These are phyloP conservation scores for Armadillidium nasatum DNA, from an alignment of 1,140 invertebrate species.

Conservation along the genomic window DNA sequence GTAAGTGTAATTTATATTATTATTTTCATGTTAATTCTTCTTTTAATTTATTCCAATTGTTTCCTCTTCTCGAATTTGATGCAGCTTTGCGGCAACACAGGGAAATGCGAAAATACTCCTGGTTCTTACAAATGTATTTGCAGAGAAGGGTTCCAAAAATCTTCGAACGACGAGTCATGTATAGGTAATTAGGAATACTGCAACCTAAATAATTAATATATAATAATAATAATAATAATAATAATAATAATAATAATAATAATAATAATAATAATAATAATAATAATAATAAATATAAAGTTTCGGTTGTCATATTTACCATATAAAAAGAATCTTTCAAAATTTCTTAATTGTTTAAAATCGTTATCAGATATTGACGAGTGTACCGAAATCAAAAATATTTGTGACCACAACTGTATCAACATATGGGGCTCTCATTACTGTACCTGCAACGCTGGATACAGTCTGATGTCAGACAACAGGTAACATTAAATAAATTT, in stretches of 20 bases:
- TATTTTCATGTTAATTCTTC: no score
- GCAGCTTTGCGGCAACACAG: conserved; percentile 52
- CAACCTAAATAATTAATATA: no score
- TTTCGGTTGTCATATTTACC: no score
- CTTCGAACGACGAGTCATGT: conserved; percentile 50
- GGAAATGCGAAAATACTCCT: conserved; percentile 57
- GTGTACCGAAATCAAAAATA: conserved; percentile 54
- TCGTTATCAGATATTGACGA: conserved; percentile 57
- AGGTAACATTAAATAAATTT: conserved; percentile 43
- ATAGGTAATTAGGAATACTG: conserved; percentile 47
- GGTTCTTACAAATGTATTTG: conserved; percentile 72
- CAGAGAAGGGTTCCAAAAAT: conserved; percentile 64
- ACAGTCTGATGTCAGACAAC: conserved; percentile 65
- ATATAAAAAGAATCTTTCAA: no score
- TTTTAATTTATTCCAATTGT: no score
- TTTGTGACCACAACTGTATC: conserved; percentile 78
- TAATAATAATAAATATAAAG: no score
- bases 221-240: no score
- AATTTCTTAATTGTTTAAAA: no score
- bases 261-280: no score
- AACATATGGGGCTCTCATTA: conserved; percentile 77
- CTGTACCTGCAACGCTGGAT: conserved; percentile 71
- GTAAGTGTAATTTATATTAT: no score
- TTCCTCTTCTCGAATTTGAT: no score
- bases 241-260: no score